phyloP scores from a whole-genome alignment of 1,140 invertebrate genomes.

The Leptopilina boulardi region DNA sequence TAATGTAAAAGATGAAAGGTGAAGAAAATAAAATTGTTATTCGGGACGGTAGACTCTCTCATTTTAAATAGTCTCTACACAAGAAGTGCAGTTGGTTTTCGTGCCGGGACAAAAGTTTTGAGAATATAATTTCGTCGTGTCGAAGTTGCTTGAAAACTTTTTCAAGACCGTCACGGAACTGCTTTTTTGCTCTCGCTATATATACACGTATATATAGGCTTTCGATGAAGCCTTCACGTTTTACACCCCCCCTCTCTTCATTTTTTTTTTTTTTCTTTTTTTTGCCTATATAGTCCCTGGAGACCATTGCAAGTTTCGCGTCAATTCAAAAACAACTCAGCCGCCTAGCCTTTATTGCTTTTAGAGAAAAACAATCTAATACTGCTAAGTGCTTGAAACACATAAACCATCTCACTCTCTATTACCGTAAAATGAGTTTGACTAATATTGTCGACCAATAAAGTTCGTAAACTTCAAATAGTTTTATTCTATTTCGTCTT shows the following conservation, averaged over 20 bases:
- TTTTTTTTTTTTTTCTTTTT: too few relatives aligned
- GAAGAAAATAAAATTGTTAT: not conserved
- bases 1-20: not conserved
- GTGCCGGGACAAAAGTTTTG: conserved; percentile 22
- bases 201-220: not conserved
- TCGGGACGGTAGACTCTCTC: not conserved
- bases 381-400: not conserved
- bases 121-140: conserved; percentile 39
- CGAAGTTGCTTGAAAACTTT: conserved; percentile 37
- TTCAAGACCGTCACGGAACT: not conserved
- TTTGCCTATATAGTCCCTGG: not conserved
- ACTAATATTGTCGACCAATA: conserved; percentile 2
- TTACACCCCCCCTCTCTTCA: conserved; percentile 6
- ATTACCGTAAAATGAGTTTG: not conserved
- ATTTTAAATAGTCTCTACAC: conserved; percentile 7
- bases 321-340: conserved; percentile 22
- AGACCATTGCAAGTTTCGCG: not conserved
- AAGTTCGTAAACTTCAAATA: not conserved
- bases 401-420: not conserved
- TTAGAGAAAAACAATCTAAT: conserved; percentile 6
- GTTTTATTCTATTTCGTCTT: not conserved
- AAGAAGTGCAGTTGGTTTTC: conserved; percentile 9
- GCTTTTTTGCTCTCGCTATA: conserved; percentile 12
- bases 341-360: conserved; percentile 10
- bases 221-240: conserved; percentile 34